A percentile compares a stretch with the other conserved stretches of the same genome.
phyloP scores from a whole-genome alignment of 2,113 vertebrate species.

The Ammodytes marinus region DNA sequence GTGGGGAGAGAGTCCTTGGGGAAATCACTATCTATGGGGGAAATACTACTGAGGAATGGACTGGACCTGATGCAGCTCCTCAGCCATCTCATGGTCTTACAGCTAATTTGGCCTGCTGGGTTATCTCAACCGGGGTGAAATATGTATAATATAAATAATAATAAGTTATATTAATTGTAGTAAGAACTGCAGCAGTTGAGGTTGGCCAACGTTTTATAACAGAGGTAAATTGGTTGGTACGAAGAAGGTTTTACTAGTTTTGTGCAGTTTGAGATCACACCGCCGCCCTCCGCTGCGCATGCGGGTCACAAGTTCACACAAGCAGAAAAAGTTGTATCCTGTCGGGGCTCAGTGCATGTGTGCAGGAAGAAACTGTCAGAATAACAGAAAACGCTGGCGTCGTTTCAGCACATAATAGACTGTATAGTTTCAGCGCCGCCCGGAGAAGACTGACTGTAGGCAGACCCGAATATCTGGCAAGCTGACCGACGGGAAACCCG shows the following conservation, averaged over 20 bases:
- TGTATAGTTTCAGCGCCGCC: background rate
- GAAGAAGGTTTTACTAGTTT: background rate
- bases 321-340: slow-evolving; percentile 27
- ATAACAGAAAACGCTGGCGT: background rate
- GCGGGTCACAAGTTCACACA: slow-evolving; percentile 25
- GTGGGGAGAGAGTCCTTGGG: too few relatives aligned
- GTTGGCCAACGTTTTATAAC: too few relatives aligned
- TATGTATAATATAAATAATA: background rate
- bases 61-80: background rate
- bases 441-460: background rate
- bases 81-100: background rate
- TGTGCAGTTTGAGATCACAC: too few relatives aligned
- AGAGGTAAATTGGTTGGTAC: background rate
- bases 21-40: too few relatives aligned
- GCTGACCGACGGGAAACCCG: slow-evolving; percentile 26
- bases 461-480: background rate
- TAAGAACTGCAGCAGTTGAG: background rate
- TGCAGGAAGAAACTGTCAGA: slow-evolving; percentile 14
- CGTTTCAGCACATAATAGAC: background rate
- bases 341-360: background rate
- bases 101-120: background rate
- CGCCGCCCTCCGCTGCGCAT: slow-evolving; percentile 20
- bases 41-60: too few relatives aligned
- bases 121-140: background rate
- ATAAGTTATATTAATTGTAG: too few relatives aligned